Base-by-base conservation (phyloP, 1,140 invertebrate species). In the Cyclargus thomasi region DNA sequence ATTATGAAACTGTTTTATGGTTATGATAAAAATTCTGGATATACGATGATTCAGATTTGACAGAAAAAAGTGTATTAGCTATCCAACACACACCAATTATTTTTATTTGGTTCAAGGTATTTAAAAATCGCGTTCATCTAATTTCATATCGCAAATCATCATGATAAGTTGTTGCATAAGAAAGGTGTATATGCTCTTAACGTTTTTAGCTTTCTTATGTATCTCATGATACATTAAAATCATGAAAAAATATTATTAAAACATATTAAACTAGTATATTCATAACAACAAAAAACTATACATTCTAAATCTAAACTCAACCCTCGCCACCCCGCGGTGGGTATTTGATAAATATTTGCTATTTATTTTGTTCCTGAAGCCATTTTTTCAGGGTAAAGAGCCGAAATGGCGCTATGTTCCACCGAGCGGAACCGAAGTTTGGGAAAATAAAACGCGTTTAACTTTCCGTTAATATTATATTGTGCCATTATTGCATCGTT, bases 391-490 rank as follows among this genome's bases (percentile, higher is more conserved):
- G 74, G 78, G 80, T 78, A 71, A 79, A 83, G 80, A 76, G 80
- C 76, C 75, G 73, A 75, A 83, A 84, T 83, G 78, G 76, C 83
- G 75, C 66, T 69, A 74, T 76, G 80, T 72, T 77, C 78, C 79
- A 64, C 82, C 71, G 77, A 78, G 77, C 80, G 80, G 67, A 69
- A 72, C 78, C 79, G 77, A 84, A 84, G 78, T 86, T 88, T 80
- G 74, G 78, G 75, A 82, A 88, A 87, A 86, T 85, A 88, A 90
- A 88, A 87, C 77, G 75, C 80, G 81, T 87, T 88, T 87, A 88
- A 90, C 87, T 90, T 90, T 88, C 83, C 85, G 85, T 86, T 90
- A 87, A 86, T 90, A 86, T 88, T 85, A 88, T 90, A 90, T 88
- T 86, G 87, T 86, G 83, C 81, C 83, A 90, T 90, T 90, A 90